phyloP scores from a whole-genome alignment of 2,113 vertebrate genomes.

The Aphyosemion australe region DNA sequence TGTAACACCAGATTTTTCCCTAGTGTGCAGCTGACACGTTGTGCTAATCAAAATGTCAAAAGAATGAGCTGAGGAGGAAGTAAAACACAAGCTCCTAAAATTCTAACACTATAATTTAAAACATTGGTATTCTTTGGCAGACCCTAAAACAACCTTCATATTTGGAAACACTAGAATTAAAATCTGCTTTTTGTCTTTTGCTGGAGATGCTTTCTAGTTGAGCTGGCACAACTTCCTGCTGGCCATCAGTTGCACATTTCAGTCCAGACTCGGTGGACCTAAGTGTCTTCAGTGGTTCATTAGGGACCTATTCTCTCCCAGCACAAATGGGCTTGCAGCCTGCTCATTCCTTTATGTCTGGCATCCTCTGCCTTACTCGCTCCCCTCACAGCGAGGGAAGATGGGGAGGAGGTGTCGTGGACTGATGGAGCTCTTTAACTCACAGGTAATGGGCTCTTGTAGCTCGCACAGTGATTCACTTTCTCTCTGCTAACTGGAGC shows the following conservation, averaged over 20 bases:
- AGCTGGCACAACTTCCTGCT: conserved; percentile 55
- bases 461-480: conserved; percentile 60
- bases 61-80: conserved; percentile 12
- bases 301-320: conserved; percentile 61
- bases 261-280: conserved; percentile 58
- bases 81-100: not conserved
- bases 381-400: conserved; percentile 47
- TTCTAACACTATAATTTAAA: conserved; percentile 4
- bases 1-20: conserved; percentile 18
- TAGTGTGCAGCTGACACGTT: conserved; percentile 23
- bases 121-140: conserved; percentile 17
- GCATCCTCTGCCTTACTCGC: conserved; percentile 42
- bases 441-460: conserved; percentile 65
- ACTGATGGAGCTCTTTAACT: conserved; percentile 70
- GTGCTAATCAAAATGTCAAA: conserved; percentile 33
- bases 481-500: conserved; percentile 60
- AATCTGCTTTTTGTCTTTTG: conserved; percentile 21
- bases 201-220: conserved; percentile 40
- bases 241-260: conserved; percentile 65
- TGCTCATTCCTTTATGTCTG: conserved; percentile 68
- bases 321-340: conserved; percentile 64
- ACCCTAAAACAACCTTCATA: conserved; percentile 28
- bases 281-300: conserved; percentile 67
- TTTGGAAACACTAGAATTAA: not conserved
- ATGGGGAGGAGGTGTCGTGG: conserved; percentile 40